Evolutionary conservation across 2,797 vertebrate genomes (phyloP), one percentile per base, ranked within the genome.

Genomic region (Tokudaia muenninki): DNA sequence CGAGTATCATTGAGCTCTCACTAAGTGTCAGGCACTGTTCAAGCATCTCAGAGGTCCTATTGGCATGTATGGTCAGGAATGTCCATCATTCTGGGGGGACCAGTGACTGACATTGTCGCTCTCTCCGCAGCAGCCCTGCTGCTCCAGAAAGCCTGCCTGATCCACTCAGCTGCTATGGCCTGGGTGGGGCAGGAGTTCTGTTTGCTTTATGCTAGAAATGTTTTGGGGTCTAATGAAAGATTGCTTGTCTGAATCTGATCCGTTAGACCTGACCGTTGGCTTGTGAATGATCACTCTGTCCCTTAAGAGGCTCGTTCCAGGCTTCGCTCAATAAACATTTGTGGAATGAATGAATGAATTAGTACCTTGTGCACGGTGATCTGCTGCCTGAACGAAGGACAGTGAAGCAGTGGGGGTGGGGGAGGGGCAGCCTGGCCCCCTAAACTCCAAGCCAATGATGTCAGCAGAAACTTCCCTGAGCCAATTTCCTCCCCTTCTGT

Each of bases 181-280:
- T 95, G 87, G 67, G 78, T 72, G 47, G 26, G 88, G 75, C 83
- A 37, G 41, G n/a, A 37, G 31, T 83, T 70, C 80, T 96, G 86
- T 87, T 94, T 87, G 86, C 94, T 95, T 59, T 91, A 91, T 94
- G 50, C 90, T 96, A 83, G 88, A 96, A 94, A 94, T 94, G 95
- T 92, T 94, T 94, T 92, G 89, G 96, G 97, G 89, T 93, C 94
- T 97, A 95, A 96, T 97, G 96, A 98, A 98, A 95, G 98, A 95
- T 96, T 19, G 94, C 90, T 96, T 97, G 97, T 97, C 94, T 61
- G 70, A 93, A 44, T 90, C 78, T 93, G 90, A 97, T 97, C 95
- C 63, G 86, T 95, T 96, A 97, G 96, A 91, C 81, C 74, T 96
- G 79, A 96, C 97, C 61, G 93, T 97, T 97, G 95, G 81, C 78